Base-by-base conservation (phyloP, 2,888 invertebrate species). In the Leucania comma region DNA sequence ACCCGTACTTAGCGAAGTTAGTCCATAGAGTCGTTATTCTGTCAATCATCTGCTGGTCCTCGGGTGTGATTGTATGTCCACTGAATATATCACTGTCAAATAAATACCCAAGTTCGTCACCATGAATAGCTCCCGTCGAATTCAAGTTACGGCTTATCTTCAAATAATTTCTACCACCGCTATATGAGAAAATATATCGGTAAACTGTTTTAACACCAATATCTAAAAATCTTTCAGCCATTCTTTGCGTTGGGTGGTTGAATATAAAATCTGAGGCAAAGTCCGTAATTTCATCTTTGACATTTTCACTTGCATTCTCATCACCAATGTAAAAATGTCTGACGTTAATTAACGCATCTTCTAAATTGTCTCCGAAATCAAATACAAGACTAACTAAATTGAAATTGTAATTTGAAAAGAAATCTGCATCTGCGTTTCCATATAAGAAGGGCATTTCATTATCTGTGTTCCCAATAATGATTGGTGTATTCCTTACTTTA, bases 21-120 rank as follows among this genome's bases (percentile, higher is more conserved):
- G 82, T 78, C 86, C 86, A 86, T 32, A 83, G 68, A 12, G 67
- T 80, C 3, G 81, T 77, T 50, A 79, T 67, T 26, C 73, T 58
- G 32, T 87, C 74, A 56, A 80, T 75, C 14, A 80, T 58, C 0
- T 75, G 35, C n/a, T 81, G 81, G 63, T 85, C 85, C 24, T 75
- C 62, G 1, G 74, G 61, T 8, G 68, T 65, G 1, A 67, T 64
- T 5, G 9, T 2, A n/a, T 71, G 59, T 32, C 53, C 68, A 6
- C 12, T 63, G 10, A 71, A 46, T 9, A 32, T 3, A 9, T 51
- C 46, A 35, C 56, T 38, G 9, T 75, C 74, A 35, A 85, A 84
- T 35, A 83, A 51, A 67, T 84, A 81, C 2, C 72, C 80, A 1
- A 83, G 38, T 38, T 84, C 85, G 14, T 81, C 83, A 63, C 57